phyloP scores from a whole-genome alignment of 2,113 vertebrate genomes.

The Corythornis madagascariensis region DNA sequence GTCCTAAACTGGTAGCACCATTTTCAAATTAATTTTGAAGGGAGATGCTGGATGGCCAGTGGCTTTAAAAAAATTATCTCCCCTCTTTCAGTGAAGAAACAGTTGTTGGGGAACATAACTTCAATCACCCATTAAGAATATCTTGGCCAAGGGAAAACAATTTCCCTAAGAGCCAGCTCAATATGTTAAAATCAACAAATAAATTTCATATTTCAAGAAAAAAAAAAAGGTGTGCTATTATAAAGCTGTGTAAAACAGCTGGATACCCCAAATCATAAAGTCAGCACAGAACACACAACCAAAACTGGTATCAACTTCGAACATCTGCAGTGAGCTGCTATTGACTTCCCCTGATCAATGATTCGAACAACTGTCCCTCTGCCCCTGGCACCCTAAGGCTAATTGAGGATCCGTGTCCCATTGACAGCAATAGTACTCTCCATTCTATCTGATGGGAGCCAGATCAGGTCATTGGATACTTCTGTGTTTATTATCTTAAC shows the following conservation, averaged over 20 bases:
- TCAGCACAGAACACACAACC: neutral
- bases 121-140: neutral
- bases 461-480: conserved; percentile 21
- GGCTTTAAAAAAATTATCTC: neutral
- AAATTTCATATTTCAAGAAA: neutral
- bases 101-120: neutral
- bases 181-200: neutral
- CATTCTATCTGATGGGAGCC: neutral
- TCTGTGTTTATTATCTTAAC: conserved; percentile 33
- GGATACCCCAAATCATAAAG: neutral
- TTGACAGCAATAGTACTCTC: neutral
- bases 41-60: neutral
- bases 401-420: neutral
- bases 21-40: neutral
- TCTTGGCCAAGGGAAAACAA: neutral
- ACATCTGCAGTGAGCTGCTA: neutral
- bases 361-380: neutral
- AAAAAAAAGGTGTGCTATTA: fast-evolving
- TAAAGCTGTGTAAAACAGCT: neutral
- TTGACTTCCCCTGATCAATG: neutral
- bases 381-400: neutral
- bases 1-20: neutral
- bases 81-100: neutral
- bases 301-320: neutral
- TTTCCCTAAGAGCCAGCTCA: neutral